phyloP scores from a whole-genome alignment of 64 coral and sea anemone genomes.

The Dendrophyllia cribrosa region DNA sequence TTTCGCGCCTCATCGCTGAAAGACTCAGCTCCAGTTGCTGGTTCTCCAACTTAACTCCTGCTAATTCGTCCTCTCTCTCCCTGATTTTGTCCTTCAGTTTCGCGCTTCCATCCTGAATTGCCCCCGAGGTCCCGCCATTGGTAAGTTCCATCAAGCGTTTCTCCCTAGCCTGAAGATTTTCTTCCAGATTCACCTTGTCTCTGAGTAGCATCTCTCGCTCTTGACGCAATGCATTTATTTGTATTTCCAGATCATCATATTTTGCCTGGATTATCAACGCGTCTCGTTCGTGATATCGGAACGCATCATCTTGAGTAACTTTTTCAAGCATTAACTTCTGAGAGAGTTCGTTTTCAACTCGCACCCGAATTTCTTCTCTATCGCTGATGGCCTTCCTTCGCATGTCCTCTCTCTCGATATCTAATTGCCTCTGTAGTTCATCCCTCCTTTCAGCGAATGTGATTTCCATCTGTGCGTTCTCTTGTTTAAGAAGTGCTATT shows the following conservation, averaged over 20 bases:
- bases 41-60: conserved; percentile 69
- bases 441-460: conserved; percentile 72
- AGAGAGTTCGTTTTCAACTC: conserved; percentile 79
- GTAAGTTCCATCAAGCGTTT: conserved; percentile 38
- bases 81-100: conserved; percentile 73
- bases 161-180: conserved; percentile 69
- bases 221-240: conserved; percentile 57
- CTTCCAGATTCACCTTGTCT: conserved; percentile 74
- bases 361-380: conserved; percentile 64
- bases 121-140: neutral
- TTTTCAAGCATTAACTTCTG: conserved; percentile 84
- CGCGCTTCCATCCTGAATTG: neutral
- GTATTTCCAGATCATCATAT: conserved; percentile 66
- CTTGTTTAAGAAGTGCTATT: conserved; percentile 71
- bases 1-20: conserved; percentile 79
- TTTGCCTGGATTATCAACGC: conserved; percentile 65
- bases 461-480: conserved; percentile 82
- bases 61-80: conserved; percentile 80
- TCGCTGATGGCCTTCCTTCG: conserved; percentile 59
- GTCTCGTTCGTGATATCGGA: conserved; percentile 70
- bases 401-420: conserved; percentile 81
- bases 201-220: conserved; percentile 68
- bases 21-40: conserved; percentile 73
- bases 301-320: conserved; percentile 33
- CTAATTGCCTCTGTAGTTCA: conserved; percentile 71